Evolutionary conservation across 2,888 invertebrate species (phyloP), one percentile per base, ranked within the genome.

Genomic region (Plutella xylostella): DNA sequence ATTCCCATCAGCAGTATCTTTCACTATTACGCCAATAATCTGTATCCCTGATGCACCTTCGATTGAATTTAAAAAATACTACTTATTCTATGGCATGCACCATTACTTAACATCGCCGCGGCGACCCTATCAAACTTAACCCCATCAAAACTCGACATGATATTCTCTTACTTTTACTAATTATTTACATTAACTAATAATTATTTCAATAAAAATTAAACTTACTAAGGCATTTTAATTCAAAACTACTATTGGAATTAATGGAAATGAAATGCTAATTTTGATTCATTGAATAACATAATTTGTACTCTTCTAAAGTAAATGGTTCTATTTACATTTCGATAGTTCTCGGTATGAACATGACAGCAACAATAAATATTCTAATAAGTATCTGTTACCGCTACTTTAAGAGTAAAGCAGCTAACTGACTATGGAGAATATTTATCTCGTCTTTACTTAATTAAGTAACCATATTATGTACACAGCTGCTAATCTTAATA

Each of bases 221-320:
- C 14, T 38, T 14, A 34, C 47, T 46, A 31, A 46, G 49, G 45
- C 39, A 54, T 53, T 53, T 47, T 51, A 46, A 55, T 57, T 60
- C 54, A 63, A 58, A 55, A 58, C 54, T 52, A 63, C 60, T 64
- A 65, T 60, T 60, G 55, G 19, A 33, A 42, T 21, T 18, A 31
- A 31, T 21, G 30, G 22, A 18, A 31, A 33, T 17, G 12, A 44
- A 38, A 38, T 38, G 25, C 58, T 64, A 60, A 59, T 56, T 64
- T 39, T 33, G 25, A 58, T 59, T 60, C 60, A 65, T 64, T 57
- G 48, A 43, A 58, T 63, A 71, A 69, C 67, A 68, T 72, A 72
- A 70, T 80, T 80, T 80, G 80, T 80, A 80, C 80, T 79, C 68
- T 76, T 69, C 77, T 79, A 79, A 71, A 68, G n/a, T 68, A 69